Conservation (phyloP, 1,140 invertebrate genomes). For the Sesamia nonagrioides region DNA sequence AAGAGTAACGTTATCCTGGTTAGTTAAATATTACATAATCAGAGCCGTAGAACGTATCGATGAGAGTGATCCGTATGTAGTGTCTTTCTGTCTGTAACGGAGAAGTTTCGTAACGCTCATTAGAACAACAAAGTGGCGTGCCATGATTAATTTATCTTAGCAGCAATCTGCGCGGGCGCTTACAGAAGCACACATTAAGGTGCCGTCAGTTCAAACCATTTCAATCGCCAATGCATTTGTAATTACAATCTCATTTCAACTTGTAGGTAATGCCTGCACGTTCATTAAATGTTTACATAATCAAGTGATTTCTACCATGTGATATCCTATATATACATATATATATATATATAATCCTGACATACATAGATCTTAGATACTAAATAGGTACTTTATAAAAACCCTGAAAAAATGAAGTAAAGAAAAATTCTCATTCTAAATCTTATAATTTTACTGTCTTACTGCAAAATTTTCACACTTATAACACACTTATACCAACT, state of each 20-base stretch:
- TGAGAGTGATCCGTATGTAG: conserved; percentile 29
- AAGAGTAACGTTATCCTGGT: not conserved
- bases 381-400: not conserved
- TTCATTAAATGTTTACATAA: not conserved
- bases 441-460: too few species aligned
- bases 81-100: conserved; percentile 15
- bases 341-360: too few species aligned
- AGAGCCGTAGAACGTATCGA: conserved; percentile 24
- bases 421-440: too few species aligned
- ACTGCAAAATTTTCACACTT: too few species aligned
- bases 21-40: conserved; percentile 27
- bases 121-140: conserved; percentile 28
- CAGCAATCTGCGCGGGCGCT: conserved; percentile 32
- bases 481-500: too few species aligned
- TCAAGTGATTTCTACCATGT: not conserved
- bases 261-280: not conserved
- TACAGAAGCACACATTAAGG: conserved; percentile 25
- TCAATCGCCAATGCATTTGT: conserved; percentile 6
- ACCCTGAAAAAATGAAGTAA: too few species aligned
- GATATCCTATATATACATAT: too few species aligned
- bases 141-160: conserved; percentile 45
- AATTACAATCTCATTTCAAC: conserved; percentile 4
- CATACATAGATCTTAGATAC: not conserved
- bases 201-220: conserved; percentile 16
- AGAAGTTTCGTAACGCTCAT: conserved; percentile 50